A percentile compares a stretch with the other conserved stretches of the same genome.
phyloP scores from a whole-genome alignment of 2,888 invertebrate genomes.

The Diaphora mendica region DNA sequence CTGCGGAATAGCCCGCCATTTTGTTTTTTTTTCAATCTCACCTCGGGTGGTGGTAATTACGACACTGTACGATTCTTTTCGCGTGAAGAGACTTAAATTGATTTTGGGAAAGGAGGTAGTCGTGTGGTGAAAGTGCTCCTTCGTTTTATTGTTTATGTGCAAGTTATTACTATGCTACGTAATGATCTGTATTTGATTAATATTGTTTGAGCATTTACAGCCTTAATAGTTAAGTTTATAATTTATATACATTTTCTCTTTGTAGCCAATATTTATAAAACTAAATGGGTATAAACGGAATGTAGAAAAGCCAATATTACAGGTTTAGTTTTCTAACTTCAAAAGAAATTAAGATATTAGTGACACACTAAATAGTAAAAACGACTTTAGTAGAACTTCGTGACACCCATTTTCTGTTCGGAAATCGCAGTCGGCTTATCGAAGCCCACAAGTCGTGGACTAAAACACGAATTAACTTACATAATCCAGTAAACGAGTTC shows the following conservation, averaged over 20 bases:
- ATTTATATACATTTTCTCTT: background rate
- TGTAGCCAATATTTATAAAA: background rate
- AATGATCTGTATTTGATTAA: background rate
- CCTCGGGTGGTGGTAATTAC: slow-evolving; percentile 57
- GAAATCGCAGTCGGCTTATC: slow-evolving; percentile 61
- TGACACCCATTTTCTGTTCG: slow-evolving; percentile 42
- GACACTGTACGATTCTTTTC: slow-evolving; percentile 46
- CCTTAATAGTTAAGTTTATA: too few relatives aligned
- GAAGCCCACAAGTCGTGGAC: slow-evolving; percentile 59
- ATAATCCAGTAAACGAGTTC: slow-evolving; percentile 71
- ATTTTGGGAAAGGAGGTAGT: slow-evolving; percentile 35
- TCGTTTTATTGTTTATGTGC: background rate
- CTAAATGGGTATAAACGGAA: background rate
- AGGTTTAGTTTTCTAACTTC: slow-evolving; percentile 25
- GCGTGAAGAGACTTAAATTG: slow-evolving; percentile 50
- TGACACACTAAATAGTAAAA: slow-evolving; percentile 42
- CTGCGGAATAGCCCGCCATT: slow-evolving; percentile 60
- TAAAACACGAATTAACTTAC: slow-evolving; percentile 66
- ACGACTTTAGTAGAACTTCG: slow-evolving; percentile 36
- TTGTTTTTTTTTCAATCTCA: slow-evolving; percentile 58
- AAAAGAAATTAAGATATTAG: slow-evolving; percentile 60
- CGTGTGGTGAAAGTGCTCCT: slow-evolving; percentile 16
- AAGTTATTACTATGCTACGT: background rate
- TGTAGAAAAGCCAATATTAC: background rate
- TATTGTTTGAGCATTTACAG: background rate